These are phyloP conservation scores for Macquaria ambigua DNA, from an alignment of 2,113 vertebrate species.

Conservation along the genomic window DNA sequence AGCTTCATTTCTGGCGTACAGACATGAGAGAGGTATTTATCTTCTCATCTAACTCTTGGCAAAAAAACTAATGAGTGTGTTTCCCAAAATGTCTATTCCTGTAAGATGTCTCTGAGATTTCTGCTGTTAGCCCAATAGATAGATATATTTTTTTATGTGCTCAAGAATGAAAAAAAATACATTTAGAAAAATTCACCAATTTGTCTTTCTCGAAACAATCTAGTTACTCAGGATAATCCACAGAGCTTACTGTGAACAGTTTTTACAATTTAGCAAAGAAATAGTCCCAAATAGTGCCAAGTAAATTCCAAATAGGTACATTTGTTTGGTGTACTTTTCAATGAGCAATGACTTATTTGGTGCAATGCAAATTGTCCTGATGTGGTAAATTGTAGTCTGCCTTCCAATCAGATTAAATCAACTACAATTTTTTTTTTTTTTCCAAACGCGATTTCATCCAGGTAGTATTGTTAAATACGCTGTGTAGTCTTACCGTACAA, in stretches of 20 bases:
- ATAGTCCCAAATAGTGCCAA: too few species aligned
- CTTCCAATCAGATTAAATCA: background rate
- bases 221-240: too few species aligned
- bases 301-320: too few species aligned
- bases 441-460: background rate
- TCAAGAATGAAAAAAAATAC: background rate
- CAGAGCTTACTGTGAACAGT: too few species aligned
- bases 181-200: too few species aligned
- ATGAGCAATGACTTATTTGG: background rate
- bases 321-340: background rate
- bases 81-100: too few species aligned
- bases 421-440: background rate
- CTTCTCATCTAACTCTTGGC: background rate
- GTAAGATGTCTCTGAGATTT: too few species aligned
- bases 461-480: background rate
- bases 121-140: too few species aligned
- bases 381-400: background rate
- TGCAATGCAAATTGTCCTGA: background rate
- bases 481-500: background rate
- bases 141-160: background rate
- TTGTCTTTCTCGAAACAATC: too few species aligned
- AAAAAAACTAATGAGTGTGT: too few species aligned
- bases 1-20: background rate
- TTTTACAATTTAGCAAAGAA: too few species aligned
- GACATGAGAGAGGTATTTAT: too few species aligned